A percentile compares a stretch with the other conserved stretches of the same genome.
These are phyloP conservation scores for Scaptomyza flava DNA, from an alignment of 2,888 invertebrate genomes.

Conservation along the genomic window DNA sequence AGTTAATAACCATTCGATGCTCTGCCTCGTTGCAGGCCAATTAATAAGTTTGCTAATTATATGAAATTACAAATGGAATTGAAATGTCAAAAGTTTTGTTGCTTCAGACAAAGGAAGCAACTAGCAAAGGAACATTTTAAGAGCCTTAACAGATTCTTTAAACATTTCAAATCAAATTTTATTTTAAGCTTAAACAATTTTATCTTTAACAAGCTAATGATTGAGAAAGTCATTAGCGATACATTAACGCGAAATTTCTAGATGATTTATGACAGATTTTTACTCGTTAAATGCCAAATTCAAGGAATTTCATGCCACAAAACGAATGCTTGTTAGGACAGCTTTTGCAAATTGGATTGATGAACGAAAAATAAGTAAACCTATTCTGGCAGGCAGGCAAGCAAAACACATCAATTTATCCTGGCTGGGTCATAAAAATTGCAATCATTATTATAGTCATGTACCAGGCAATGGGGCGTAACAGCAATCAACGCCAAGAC, in stretches of 20 bases:
- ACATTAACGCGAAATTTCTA: background rate
- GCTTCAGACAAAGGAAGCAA: background rate
- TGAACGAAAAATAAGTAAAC: constrained; percentile 9
- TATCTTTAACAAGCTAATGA: background rate
- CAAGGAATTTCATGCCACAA: background rate
- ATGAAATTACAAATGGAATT: background rate
- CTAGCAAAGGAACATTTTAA: too few relatives aligned
- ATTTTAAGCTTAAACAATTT: background rate
- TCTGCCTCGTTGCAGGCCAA: constrained; percentile 12
- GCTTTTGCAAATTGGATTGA: constrained; percentile 36
- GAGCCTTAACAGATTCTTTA: background rate
- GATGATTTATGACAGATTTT: background rate
- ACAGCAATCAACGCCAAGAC: constrained; percentile 76
- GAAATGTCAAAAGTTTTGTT: background rate
- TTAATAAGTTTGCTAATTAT: constrained; percentile 12
- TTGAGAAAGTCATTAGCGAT: background rate
- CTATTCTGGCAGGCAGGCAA: constrained; percentile 24
- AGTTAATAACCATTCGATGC: constrained; percentile 5
- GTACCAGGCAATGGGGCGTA: constrained; percentile 79
- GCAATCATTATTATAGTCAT: constrained; percentile 76
- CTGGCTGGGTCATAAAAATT: constrained; percentile 65
- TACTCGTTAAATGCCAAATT: background rate
- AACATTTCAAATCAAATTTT: background rate
- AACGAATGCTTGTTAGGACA: constrained; percentile 4
- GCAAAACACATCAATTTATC: constrained; percentile 57